These are phyloP conservation scores for Drosophila kuntzei DNA, from an alignment of 2,888 invertebrate genomes.

Conservation along the genomic window DNA sequence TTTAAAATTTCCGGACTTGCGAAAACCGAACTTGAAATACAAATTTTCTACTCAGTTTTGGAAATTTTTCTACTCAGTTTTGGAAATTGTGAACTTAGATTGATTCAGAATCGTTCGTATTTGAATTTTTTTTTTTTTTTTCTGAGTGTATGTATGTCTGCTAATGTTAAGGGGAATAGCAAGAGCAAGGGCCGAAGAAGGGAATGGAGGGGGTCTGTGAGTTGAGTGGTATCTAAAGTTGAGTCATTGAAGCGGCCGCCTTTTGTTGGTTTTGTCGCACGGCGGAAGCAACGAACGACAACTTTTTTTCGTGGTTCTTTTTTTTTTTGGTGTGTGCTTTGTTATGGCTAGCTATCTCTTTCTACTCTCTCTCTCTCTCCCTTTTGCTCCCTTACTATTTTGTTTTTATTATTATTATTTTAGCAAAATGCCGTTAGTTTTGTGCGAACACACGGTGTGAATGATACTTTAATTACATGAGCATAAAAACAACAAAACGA, in stretches of 20 bases:
- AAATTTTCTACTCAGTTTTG: no score
- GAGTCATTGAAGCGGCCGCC: conserved; percentile 69
- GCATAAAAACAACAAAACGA: conserved; percentile 43
- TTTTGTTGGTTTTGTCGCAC: conserved; percentile 48
- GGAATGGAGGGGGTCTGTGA: not conserved
- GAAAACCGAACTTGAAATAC: no score
- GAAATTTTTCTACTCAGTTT: no score
- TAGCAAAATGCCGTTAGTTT: conserved; percentile 78
- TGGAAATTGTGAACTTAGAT: no score
- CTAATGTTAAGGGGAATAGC: not conserved
- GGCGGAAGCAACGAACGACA: conserved; percentile 62
- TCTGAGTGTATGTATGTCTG: not conserved
- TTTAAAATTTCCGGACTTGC: no score
- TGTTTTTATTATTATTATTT: conserved; percentile 70
- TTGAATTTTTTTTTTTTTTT: no score
- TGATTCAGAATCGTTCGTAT: no score
- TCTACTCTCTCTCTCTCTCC: conserved; percentile 1
- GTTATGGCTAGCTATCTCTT: conserved; percentile 35
- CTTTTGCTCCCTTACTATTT: conserved; percentile 13
- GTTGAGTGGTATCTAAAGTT: conserved; percentile 50
- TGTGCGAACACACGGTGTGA: conserved; percentile 80
- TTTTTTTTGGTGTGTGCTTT: conserved; percentile 28
- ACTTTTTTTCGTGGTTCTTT: conserved; percentile 17
- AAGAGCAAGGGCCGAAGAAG: not conserved
- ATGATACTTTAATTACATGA: conserved; percentile 78